Conservation (phyloP, 2,888 invertebrate species). For the Hydraecia micacea region DNA sequence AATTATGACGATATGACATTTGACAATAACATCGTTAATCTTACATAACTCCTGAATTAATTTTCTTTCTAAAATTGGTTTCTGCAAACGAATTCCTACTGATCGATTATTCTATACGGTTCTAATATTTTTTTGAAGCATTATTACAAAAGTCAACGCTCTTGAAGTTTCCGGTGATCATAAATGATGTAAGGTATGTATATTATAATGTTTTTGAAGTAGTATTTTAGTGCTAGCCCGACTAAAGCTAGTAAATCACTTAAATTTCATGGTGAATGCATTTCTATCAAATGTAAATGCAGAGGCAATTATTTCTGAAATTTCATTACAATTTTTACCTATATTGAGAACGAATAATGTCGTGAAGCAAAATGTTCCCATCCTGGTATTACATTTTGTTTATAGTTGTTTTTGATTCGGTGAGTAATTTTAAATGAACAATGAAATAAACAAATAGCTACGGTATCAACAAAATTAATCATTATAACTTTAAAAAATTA, state of each 20-base stretch:
- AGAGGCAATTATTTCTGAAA: conserved; percentile 71
- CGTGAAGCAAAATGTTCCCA: conserved; percentile 59
- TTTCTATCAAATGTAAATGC: conserved; percentile 71
- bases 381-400: conserved; percentile 52
- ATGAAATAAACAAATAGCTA: conserved; percentile 1
- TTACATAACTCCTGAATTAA: neutral
- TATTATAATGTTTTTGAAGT: conserved; percentile 1
- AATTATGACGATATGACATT: neutral
- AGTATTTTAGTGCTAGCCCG: conserved; percentile 3
- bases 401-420: conserved; percentile 53
- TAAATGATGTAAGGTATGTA: neutral
- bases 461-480: neutral
- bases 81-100: neutral
- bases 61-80: neutral
- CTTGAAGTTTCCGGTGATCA: neutral
- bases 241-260: conserved; percentile 60
- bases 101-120: neutral
- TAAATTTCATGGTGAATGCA: conserved; percentile 76
- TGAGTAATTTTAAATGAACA: conserved; percentile 52
- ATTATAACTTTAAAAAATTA: neutral
- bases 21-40: neutral
- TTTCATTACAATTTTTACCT: conserved; percentile 49
- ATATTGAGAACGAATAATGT: conserved; percentile 41
- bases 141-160: conserved; percentile 6
- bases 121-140: neutral